These are phyloP conservation scores for Mactra quadrangularis DNA, from an alignment of 1,140 invertebrate genomes.

Conservation along the genomic window DNA sequence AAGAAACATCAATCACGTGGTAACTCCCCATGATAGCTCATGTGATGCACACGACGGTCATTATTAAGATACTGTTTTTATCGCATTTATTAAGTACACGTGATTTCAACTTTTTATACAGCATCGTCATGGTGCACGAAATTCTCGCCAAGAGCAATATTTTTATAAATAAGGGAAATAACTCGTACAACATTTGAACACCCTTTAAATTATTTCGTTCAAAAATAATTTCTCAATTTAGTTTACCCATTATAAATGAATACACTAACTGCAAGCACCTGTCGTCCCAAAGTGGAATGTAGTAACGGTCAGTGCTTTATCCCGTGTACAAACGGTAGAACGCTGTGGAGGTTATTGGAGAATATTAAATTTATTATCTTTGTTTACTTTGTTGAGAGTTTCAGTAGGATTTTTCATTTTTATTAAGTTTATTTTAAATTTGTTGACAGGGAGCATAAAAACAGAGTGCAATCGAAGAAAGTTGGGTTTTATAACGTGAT, in stretches of 20 bases:
- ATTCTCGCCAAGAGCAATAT: too few species aligned
- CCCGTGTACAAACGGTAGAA: background rate
- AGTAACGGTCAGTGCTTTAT: conserved; percentile 8
- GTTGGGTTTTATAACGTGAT: conserved; percentile 77
- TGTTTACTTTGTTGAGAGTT: conserved; percentile 12
- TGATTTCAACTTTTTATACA: too few species aligned
- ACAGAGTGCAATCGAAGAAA: conserved; percentile 57
- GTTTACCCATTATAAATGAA: conserved; percentile 50
- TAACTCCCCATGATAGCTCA: too few species aligned
- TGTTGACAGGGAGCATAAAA: conserved; percentile 35
- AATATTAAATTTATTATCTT: background rate
- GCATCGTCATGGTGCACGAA: too few species aligned
- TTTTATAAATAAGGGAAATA: too few species aligned
- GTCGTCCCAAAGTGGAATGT: conserved; percentile 46
- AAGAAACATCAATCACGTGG: too few species aligned
- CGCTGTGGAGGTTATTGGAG: background rate
- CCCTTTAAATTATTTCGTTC: conserved; percentile 32
- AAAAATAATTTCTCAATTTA: background rate
- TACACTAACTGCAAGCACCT: conserved; percentile 40
- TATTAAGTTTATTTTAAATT: conserved; percentile 7
- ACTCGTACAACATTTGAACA: too few species aligned
- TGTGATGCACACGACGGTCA: too few species aligned
- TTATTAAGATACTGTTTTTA: too few species aligned
- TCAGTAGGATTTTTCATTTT: background rate
- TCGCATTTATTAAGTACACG: too few species aligned